These are phyloP conservation scores for Maccullochella peelii DNA, from an alignment of 2,113 vertebrate species.

Conservation along the genomic window DNA sequence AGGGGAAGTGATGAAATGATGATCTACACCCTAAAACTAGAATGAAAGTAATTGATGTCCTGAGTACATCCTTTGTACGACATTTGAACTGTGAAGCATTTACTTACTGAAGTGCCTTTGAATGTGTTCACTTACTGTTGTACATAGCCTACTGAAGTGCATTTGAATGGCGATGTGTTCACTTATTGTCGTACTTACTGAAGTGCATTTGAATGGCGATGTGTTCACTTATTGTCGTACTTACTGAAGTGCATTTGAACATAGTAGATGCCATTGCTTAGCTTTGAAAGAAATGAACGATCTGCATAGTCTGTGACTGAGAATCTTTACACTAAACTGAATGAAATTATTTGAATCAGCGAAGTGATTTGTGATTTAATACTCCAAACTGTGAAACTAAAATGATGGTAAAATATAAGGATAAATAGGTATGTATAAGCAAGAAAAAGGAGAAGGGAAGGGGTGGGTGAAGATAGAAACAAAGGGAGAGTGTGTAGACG, in stretches of 20 bases:
- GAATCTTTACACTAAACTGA: not conserved
- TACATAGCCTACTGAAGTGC: too few relatives aligned
- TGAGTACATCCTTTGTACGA: not conserved
- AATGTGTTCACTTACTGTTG: too few relatives aligned
- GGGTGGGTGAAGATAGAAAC: not conserved
- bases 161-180: too few relatives aligned
- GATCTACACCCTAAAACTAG: not conserved
- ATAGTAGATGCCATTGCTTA: not conserved
- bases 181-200: too few relatives aligned
- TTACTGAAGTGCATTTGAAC: too few relatives aligned
- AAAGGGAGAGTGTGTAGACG: too few relatives aligned
- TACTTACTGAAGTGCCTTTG: too few relatives aligned
- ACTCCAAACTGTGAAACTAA: not conserved
- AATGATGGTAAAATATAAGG: not conserved
- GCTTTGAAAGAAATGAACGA: not conserved
- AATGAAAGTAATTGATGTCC: not conserved
- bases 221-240: too few relatives aligned
- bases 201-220: too few relatives aligned
- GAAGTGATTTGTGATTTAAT: too few relatives aligned
- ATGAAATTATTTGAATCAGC: not conserved
- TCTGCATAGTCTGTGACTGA: not conserved
- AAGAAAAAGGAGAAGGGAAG: not conserved
- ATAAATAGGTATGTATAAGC: not conserved
- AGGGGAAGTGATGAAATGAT: not conserved
- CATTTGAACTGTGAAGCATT: too few relatives aligned